phyloP scores from a whole-genome alignment of 2,888 invertebrate species.

The Clusia tigrina region DNA sequence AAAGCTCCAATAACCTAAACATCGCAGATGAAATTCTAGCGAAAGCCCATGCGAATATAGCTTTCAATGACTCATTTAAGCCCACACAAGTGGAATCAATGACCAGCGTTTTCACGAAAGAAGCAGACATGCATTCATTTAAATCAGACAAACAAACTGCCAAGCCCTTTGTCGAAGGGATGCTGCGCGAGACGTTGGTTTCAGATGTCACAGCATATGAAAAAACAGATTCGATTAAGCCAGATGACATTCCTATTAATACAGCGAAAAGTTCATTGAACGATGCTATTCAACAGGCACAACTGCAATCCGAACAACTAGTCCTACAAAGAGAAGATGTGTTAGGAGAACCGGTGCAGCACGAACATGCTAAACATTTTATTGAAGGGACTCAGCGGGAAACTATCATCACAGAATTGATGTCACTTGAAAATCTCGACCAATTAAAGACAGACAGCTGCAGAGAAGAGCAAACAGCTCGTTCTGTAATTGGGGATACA shows the following conservation, averaged over 20 bases:
- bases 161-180: conserved; percentile 39
- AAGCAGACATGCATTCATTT: conserved; percentile 33
- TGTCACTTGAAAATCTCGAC: conserved; percentile 42
- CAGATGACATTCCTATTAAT: not conserved
- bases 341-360: conserved; percentile 15
- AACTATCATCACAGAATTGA: conserved; percentile 44
- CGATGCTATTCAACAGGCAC: conserved; percentile 36
- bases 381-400: conserved; percentile 48
- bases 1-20: conserved; percentile 33
- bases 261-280: conserved; percentile 27
- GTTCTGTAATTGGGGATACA: conserved; percentile 13
- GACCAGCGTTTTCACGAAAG: conserved; percentile 42
- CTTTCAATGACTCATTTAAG: conserved; percentile 40
- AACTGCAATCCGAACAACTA: conserved; percentile 37
- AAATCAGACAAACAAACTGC: conserved; percentile 25
- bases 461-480: conserved; percentile 17
- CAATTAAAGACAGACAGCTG: conserved; percentile 21
- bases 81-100: conserved; percentile 36
- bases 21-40: conserved; percentile 12
- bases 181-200: conserved; percentile 38
- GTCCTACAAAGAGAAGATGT: conserved; percentile 45
- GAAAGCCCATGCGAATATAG: conserved; percentile 30
- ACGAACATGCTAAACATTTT: conserved; percentile 41
- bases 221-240: conserved; percentile 28
- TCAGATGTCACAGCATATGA: conserved; percentile 41